These are phyloP conservation scores for Chrysolina oricalcia DNA, from an alignment of 2,888 invertebrate genomes.

Conservation along the genomic window DNA sequence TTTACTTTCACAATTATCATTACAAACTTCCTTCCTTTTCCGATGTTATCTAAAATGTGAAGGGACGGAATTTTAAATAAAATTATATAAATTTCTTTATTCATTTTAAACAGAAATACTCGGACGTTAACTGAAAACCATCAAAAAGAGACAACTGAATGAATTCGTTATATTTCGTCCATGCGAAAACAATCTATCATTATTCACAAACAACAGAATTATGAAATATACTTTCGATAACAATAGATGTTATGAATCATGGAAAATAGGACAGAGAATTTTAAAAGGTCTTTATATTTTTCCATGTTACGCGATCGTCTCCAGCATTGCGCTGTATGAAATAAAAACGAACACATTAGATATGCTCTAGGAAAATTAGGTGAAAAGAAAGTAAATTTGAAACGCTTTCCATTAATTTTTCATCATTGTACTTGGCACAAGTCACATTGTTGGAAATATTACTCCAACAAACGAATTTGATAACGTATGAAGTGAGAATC, in stretches of 20 bases:
- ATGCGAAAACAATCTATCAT: not conserved
- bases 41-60: too few relatives aligned
- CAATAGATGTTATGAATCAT: conserved; percentile 51
- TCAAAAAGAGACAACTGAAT: not conserved
- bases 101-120: not conserved
- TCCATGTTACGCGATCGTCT: conserved; percentile 48
- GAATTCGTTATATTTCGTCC: not conserved
- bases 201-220: conserved; percentile 8
- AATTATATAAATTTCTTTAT: too few relatives aligned
- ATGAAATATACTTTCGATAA: conserved; percentile 29
- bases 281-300: conserved; percentile 52
- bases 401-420: too few relatives aligned
- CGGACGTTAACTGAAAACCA: not conserved
- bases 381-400: not conserved
- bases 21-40: too few relatives aligned
- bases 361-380: not conserved
- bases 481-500: too few relatives aligned
- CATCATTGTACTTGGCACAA: too few relatives aligned
- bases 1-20: too few relatives aligned
- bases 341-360: conserved; percentile 47
- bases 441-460: too few relatives aligned
- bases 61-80: too few relatives aligned
- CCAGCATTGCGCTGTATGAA: conserved; percentile 40
- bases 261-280: conserved; percentile 51
- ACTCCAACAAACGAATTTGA: too few relatives aligned